phyloP scores from a whole-genome alignment of 2,797 vertebrate genomes.

The Glyptemys insculpta region DNA sequence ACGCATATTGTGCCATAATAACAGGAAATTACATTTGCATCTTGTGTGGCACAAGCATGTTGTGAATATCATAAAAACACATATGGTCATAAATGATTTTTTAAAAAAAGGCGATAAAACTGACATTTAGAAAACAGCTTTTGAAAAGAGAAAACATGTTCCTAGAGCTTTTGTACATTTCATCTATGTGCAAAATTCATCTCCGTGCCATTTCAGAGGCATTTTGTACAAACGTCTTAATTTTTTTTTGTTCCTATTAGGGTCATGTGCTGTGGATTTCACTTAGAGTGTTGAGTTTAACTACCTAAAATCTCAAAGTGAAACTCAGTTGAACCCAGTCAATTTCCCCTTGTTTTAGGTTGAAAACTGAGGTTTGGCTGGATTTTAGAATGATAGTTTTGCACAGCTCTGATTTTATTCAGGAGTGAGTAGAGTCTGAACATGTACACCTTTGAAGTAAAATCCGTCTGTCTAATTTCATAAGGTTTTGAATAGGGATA shows the following conservation, averaged over 20 bases:
- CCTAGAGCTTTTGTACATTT: slow-evolving; percentile 34
- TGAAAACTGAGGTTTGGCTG: fast-evolving
- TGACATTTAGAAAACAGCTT: slow-evolving; percentile 79
- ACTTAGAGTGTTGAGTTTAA: fast-evolving
- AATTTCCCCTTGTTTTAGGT: fast-evolving
- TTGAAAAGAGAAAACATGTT: slow-evolving; percentile 66
- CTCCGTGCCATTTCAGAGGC: background rate
- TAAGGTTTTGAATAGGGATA: fast-evolving
- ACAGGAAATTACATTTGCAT: slow-evolving; percentile 83
- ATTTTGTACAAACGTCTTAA: background rate
- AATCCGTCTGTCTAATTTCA: background rate
- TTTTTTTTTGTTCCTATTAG: background rate
- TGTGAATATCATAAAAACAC: slow-evolving; percentile 84
- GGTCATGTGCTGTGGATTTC: fast-evolving
- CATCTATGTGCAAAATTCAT: background rate
- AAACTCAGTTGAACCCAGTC: fast-evolving
- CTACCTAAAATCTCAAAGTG: fast-evolving
- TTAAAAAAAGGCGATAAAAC: slow-evolving; percentile 75
- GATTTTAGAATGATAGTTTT: fast-evolving
- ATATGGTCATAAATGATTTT: slow-evolving; percentile 78
- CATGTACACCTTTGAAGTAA: fast-evolving
- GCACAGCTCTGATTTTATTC: fast-evolving
- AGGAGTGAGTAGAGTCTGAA: fast-evolving
- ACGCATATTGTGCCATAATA: slow-evolving; percentile 75
- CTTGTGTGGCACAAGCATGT: slow-evolving; percentile 83